These are phyloP conservation scores for Lordiphosa andalusiaca DNA, from an alignment of 2,888 invertebrate species.

Conservation along the genomic window DNA sequence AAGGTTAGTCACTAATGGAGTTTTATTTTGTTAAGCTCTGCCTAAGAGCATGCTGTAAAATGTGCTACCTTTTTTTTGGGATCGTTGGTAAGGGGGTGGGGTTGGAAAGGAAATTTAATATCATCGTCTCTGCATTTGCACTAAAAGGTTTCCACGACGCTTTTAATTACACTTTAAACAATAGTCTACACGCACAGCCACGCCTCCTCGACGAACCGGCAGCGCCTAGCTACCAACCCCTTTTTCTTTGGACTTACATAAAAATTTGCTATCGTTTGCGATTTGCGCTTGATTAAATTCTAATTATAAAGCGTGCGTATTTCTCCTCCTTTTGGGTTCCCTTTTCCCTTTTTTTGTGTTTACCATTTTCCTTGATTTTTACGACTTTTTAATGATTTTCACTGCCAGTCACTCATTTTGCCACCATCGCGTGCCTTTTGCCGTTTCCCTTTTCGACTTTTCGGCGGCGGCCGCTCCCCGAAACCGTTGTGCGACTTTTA, in stretches of 20 bases:
- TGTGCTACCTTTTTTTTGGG: constrained; percentile 24
- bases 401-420: constrained; percentile 74
- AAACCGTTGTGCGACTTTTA: constrained; percentile 71
- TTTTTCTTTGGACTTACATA: constrained; percentile 24
- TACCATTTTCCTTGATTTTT: constrained; percentile 70
- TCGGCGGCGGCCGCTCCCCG: constrained; percentile 46
- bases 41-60: constrained; percentile 26
- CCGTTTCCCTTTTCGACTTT: constrained; percentile 59
- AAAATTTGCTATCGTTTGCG: constrained; percentile 63
- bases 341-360: constrained; percentile 23
- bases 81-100: background rate
- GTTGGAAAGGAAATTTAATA: constrained; percentile 63
- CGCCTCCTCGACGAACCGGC: constrained; percentile 6
- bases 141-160: constrained; percentile 68
- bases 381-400: constrained; percentile 76
- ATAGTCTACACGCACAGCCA: constrained; percentile 42
- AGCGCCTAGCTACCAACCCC: constrained; percentile 25
- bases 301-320: constrained; percentile 74
- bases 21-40: constrained; percentile 48
- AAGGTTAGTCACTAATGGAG: constrained; percentile 53
- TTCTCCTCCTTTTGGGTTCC: constrained; percentile 32
- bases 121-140: constrained; percentile 47
- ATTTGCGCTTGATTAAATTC: constrained; percentile 76
- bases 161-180: constrained; percentile 72
- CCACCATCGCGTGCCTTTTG: constrained; percentile 45